Evolutionary conservation across 2,888 invertebrate genomes (phyloP).

Genomic region (Pheosia tremula): DNA sequence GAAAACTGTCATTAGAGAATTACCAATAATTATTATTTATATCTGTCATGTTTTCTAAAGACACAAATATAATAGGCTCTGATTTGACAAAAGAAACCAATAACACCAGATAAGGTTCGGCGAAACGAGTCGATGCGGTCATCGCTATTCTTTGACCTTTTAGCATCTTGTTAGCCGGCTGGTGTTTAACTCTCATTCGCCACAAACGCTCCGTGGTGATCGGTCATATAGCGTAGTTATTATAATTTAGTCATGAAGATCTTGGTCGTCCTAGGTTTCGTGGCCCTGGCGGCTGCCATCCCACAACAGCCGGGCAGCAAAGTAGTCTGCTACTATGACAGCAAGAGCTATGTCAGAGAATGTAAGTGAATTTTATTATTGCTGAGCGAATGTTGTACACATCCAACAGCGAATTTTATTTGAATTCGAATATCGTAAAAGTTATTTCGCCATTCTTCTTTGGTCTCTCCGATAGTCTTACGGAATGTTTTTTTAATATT

Average conservation of each 20-base stretch:
- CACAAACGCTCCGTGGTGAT: conserved; percentile 62
- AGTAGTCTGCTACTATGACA: conserved; percentile 90
- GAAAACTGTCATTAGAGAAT: too few relatives aligned
- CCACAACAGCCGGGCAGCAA: conserved; percentile 78
- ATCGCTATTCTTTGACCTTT: conserved; percentile 66
- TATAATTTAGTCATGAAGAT: conserved; percentile 56
- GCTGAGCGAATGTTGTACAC: conserved; percentile 49
- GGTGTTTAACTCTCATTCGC: conserved; percentile 61
- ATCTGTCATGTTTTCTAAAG: not conserved
- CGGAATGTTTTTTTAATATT: too few relatives aligned
- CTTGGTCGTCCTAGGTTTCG: conserved; percentile 55
- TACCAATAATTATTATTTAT: not conserved
- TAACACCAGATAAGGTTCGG: conserved; percentile 54
- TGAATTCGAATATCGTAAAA: not conserved
- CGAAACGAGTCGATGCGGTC: conserved; percentile 50
- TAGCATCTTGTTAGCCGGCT: conserved; percentile 37
- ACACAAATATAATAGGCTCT: not conserved
- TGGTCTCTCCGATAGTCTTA: too few relatives aligned
- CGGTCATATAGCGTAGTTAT: conserved; percentile 51
- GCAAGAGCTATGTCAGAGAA: conserved; percentile 87
- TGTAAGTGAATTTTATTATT: conserved; percentile 78
- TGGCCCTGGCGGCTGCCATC: conserved; percentile 63
- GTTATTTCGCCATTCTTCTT: conserved; percentile 31
- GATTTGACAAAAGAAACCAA: conserved; percentile 13
- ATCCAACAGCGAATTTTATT: conserved; percentile 14